A percentile compares a stretch with the other conserved stretches of the same genome.
Evolutionary conservation across 2,113 vertebrate species (phyloP).

Genomic region (Potamarius usumacintae): DNA sequence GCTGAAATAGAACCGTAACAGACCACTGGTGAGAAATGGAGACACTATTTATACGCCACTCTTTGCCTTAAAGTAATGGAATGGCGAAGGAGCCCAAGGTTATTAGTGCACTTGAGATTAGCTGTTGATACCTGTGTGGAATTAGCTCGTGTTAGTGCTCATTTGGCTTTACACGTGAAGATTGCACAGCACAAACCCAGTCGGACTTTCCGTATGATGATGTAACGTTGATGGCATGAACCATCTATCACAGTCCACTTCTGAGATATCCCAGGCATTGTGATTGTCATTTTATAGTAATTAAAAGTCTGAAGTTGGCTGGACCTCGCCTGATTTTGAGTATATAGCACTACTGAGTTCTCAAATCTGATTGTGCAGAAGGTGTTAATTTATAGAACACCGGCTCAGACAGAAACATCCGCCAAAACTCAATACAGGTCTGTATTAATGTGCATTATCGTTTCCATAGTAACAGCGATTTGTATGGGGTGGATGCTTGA

Average conservation of each 20-base stretch:
- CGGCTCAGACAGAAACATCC: background rate
- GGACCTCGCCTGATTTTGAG: too few relatives aligned
- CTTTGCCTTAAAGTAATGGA: conserved; percentile 68
- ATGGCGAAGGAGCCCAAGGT: conserved; percentile 75
- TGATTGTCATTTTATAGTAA: background rate
- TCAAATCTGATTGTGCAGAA: background rate
- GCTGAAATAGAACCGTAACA: conserved; percentile 73
- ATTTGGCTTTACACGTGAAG: conserved; percentile 25
- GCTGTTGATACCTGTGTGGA: conserved; percentile 49
- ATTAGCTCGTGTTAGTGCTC: conserved; percentile 51
- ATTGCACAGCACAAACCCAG: background rate
- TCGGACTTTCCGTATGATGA: background rate
- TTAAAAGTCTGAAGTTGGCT: background rate
- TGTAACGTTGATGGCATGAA: background rate
- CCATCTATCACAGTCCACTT: background rate
- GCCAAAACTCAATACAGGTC: background rate
- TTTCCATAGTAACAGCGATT: background rate
- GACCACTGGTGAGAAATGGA: conserved; percentile 71
- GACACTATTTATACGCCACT: conserved; percentile 67
- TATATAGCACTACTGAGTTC: background rate
- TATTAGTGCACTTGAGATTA: conserved; percentile 74
- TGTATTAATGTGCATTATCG: background rate
- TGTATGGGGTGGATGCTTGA: background rate
- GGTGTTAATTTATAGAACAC: background rate
- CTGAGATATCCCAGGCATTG: background rate